Evolutionary conservation across 2,888 invertebrate genomes (phyloP).

Genomic region (Amblyjoppa fuscipennis): DNA sequence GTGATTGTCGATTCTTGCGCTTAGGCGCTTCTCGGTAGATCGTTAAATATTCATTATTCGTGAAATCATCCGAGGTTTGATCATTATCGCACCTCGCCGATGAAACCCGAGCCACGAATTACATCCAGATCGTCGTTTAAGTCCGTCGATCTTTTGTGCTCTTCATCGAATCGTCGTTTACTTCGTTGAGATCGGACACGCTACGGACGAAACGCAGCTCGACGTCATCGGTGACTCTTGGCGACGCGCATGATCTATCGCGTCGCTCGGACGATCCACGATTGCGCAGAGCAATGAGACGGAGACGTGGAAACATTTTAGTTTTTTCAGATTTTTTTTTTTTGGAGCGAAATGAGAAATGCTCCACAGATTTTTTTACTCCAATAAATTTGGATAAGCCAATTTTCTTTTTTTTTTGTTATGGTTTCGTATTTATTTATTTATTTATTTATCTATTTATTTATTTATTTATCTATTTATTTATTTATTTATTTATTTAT

Average conservation of each 20-base stretch:
- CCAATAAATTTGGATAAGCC: too few relatives aligned
- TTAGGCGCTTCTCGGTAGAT: conserved; percentile 31
- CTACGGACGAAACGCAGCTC: not conserved
- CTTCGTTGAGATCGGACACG: not conserved
- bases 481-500: not conserved
- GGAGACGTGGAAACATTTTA: too few relatives aligned
- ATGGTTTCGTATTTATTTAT: too few relatives aligned
- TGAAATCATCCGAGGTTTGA: not conserved
- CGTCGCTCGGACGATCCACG: too few relatives aligned
- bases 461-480: too few relatives aligned
- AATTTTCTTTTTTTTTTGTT: too few relatives aligned
- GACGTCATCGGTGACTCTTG: not conserved
- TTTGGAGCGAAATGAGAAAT: too few relatives aligned
- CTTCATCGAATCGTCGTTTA: not conserved
- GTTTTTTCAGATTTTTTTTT: too few relatives aligned
- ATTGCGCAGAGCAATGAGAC: too few relatives aligned
- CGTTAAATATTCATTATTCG: conserved; percentile 21
- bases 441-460: too few relatives aligned
- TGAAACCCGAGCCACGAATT: not conserved
- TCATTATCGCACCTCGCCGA: conserved; percentile 38
- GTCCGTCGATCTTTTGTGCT: not conserved
- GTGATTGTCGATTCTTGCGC: conserved; percentile 7
- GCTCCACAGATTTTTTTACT: too few relatives aligned
- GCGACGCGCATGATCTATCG: too few relatives aligned
- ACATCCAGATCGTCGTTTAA: conserved; percentile 20